phyloP scores from a whole-genome alignment of 30 jellyfish, hydroid and myxozoan genomes.

The Turritopsis rubra region DNA sequence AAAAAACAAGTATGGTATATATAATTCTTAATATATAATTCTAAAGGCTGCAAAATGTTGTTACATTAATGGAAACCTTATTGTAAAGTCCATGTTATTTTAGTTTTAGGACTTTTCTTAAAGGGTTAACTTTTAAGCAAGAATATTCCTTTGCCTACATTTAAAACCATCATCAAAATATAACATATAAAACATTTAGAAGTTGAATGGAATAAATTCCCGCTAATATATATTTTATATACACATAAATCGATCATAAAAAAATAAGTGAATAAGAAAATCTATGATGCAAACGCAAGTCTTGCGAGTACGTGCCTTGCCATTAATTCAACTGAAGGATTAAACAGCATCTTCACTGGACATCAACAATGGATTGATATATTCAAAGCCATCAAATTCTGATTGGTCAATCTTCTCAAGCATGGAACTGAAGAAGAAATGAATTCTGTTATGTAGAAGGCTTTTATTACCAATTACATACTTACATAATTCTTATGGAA shows the following conservation, averaged over 20 bases:
- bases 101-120: too few species aligned
- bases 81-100: too few species aligned
- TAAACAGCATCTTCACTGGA: conserved; percentile 91
- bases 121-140: too few species aligned
- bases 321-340: background rate
- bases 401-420: conserved; percentile 92
- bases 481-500: background rate
- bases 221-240: background rate
- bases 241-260: background rate
- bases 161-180: background rate
- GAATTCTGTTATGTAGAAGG: background rate
- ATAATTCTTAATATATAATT: too few species aligned
- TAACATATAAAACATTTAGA: background rate
- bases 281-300: too few species aligned
- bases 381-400: conserved; percentile 96
- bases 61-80: too few species aligned
- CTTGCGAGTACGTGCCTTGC: background rate
- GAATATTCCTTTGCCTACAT: background rate
- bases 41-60: too few species aligned
- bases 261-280: background rate
- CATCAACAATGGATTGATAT: conserved; percentile 92
- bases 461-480: background rate
- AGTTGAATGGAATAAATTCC: background rate
- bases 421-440: conserved; percentile 50
- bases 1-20: too few species aligned